Percentiles rank a stretch among this genome's conserved stretches.
phyloP scores from a whole-genome alignment of 2,888 invertebrate species.

The Sinhomidia bicolor region DNA sequence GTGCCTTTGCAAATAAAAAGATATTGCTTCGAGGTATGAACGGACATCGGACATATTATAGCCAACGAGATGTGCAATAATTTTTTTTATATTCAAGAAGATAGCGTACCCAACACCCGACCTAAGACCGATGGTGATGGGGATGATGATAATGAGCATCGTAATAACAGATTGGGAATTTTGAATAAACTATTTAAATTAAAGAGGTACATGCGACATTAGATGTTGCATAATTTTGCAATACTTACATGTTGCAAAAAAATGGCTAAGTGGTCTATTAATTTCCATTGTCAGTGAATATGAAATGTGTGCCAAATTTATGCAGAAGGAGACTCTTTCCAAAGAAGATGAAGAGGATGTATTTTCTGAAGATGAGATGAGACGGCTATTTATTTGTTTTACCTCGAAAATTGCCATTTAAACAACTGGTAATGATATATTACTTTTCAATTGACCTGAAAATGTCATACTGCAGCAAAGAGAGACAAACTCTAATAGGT shows the following conservation, averaged over 20 bases:
- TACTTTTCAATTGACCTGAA: constrained; percentile 42
- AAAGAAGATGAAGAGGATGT: not conserved
- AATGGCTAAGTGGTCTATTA: not conserved
- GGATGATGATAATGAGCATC: not conserved
- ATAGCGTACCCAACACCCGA: not conserved
- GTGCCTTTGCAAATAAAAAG: too few species aligned
- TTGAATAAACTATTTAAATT: not conserved
- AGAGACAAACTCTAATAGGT: not conserved
- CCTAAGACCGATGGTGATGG: not conserved
- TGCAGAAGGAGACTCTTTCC: not conserved
- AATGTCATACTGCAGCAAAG: constrained; percentile 3
- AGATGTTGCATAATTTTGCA: not conserved
- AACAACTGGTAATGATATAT: constrained; percentile 15
- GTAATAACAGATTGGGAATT: not conserved
- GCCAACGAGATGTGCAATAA: too few species aligned
- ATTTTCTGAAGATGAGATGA: not conserved
- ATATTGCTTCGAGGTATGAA: too few species aligned
- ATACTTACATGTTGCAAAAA: not conserved
- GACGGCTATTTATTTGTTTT: not conserved
- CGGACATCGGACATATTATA: too few species aligned
- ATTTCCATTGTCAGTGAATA: not conserved
- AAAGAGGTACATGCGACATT: not conserved
- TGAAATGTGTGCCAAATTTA: not conserved
- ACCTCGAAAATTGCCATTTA: not conserved
- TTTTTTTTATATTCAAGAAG: too few species aligned